A percentile compares a stretch with the other conserved stretches of the same genome.
Evolutionary conservation across 2,888 invertebrate species (phyloP).

Genomic region (Spodoptera picta): DNA sequence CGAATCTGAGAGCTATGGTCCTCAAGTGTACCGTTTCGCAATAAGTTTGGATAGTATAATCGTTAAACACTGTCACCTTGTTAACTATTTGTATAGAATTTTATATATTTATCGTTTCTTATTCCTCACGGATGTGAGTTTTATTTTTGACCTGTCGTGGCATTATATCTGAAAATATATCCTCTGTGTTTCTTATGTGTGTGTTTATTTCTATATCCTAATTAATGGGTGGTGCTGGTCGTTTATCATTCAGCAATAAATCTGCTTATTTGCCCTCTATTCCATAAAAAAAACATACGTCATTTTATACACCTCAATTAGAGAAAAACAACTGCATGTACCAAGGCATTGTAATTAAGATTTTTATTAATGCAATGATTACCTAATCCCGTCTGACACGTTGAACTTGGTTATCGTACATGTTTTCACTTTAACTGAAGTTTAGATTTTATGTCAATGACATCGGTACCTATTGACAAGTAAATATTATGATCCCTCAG

Average conservation of each 20-base stretch:
- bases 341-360: too few relatives aligned
- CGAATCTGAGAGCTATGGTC: conserved; percentile 30
- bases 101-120: conserved; percentile 85
- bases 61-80: conserved; percentile 79
- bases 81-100: conserved; percentile 87
- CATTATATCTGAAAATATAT: conserved; percentile 88
- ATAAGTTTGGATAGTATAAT: conserved; percentile 54
- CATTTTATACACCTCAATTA: too few relatives aligned
- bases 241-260: too few relatives aligned
- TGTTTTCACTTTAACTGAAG: too few relatives aligned
- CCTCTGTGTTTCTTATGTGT: conserved; percentile 85
- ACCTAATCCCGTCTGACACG: too few relatives aligned
- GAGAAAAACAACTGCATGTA: too few relatives aligned
- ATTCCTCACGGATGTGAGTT: conserved; percentile 82
- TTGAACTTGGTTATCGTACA: too few relatives aligned
- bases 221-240: too few relatives aligned
- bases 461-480: conserved; percentile 16
- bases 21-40: conserved; percentile 51
- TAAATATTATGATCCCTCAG: conserved; percentile 47
- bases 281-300: too few relatives aligned
- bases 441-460: conserved; percentile 7
- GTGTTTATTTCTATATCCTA: conserved; percentile 65
- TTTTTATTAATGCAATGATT: too few relatives aligned
- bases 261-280: too few relatives aligned
- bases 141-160: conserved; percentile 87